A percentile compares a stretch with the other conserved stretches of the same genome.
Evolutionary conservation across 2,888 invertebrate species (phyloP).

Genomic region (Amphipyra tragopoginis): DNA sequence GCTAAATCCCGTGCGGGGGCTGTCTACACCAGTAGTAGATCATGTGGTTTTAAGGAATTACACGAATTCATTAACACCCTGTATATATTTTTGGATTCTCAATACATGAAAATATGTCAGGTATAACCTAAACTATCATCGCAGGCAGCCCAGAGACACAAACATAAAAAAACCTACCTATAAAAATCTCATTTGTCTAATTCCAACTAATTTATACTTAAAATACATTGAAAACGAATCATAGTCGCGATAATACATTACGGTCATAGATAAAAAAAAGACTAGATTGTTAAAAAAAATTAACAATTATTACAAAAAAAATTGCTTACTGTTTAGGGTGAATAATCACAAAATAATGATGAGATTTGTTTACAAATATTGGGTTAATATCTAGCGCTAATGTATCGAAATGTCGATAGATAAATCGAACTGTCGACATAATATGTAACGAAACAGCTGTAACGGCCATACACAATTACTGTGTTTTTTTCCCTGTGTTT

Average conservation of each 20-base stretch:
- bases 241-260: conserved; percentile 78
- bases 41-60: no score
- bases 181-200: conserved; percentile 64
- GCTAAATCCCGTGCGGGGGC: no score
- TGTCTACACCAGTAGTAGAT: no score
- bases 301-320: conserved; percentile 66
- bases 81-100: no score
- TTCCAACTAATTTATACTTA: conserved; percentile 59
- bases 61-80: no score
- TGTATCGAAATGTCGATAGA: conserved; percentile 39
- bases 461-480: conserved; percentile 7
- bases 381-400: conserved; percentile 31
- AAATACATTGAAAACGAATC: conserved; percentile 63
- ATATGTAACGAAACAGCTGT: conserved; percentile 35
- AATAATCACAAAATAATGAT: conserved; percentile 62
- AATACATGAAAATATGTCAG: conserved; percentile 5
- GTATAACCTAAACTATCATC: conserved; percentile 17
- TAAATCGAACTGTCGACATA: conserved; percentile 18
- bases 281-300: conserved; percentile 85
- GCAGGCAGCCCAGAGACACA: conserved; percentile 25
- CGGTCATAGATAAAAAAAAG: conserved; percentile 79
- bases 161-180: conserved; percentile 50
- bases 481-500: no score
- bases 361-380: conserved; percentile 59
- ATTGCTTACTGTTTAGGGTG: conserved; percentile 64